Evolutionary conservation across 1,140 invertebrate genomes (phyloP).

Genomic region (Cherax quadricarinatus): DNA sequence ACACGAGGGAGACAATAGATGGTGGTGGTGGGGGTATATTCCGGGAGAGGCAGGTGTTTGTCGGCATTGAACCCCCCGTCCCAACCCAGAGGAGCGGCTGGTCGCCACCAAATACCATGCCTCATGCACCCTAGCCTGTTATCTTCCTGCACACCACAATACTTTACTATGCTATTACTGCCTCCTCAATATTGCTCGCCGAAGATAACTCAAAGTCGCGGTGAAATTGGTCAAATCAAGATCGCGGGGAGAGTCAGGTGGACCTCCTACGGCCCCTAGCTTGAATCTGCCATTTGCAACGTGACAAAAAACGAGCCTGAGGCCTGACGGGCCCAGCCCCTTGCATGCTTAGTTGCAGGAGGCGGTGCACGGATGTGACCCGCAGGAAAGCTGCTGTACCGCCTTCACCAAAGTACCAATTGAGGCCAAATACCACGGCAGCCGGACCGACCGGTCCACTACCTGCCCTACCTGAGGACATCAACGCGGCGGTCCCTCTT

Average conservation of each 20-base stretch:
- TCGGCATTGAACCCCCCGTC: constrained; percentile 33
- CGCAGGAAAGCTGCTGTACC: constrained; percentile 67
- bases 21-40: constrained; percentile 44
- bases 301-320: constrained; percentile 64
- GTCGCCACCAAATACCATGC: constrained; percentile 67
- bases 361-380: constrained; percentile 46
- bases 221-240: constrained; percentile 49
- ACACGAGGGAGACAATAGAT: constrained; percentile 1
- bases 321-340: constrained; percentile 51
- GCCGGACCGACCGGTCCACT: constrained; percentile 64
- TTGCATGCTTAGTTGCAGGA: constrained; percentile 67
- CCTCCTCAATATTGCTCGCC: constrained; percentile 34
- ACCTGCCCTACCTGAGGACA: constrained; percentile 69
- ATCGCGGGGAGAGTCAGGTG: constrained; percentile 23
- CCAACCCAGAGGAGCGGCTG: constrained; percentile 38
- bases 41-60: constrained; percentile 56
- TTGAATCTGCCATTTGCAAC: constrained; percentile 62
- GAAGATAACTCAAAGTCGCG: constrained; percentile 10
- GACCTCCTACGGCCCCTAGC: constrained; percentile 55
- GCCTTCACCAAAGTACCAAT: constrained; percentile 69
- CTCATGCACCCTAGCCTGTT: constrained; percentile 64
- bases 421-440: constrained; percentile 70
- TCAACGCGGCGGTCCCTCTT: not conserved
- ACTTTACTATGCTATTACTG: constrained; percentile 52
- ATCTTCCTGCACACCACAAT: constrained; percentile 60